Conservation (phyloP, 2,113 vertebrate genomes). For the Puntigrus tetrazona region DNA sequence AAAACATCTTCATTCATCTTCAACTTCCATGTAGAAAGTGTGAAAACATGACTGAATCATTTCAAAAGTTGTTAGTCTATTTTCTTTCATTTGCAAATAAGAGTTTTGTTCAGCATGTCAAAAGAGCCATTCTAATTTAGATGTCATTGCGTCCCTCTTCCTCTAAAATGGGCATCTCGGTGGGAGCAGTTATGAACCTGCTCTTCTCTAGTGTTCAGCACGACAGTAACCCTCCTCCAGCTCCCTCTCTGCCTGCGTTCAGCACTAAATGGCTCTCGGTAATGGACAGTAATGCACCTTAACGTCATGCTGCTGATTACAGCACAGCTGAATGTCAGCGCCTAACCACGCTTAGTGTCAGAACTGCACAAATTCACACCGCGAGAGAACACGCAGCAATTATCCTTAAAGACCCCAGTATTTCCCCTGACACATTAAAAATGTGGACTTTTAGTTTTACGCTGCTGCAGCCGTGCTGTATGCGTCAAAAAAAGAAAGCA, state of each 20-base stretch:
- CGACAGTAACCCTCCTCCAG: slow-evolving; percentile 25
- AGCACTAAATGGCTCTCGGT: slow-evolving; percentile 45
- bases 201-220: slow-evolving; percentile 27
- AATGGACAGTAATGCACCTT: slow-evolving; percentile 60
- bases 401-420: slow-evolving; percentile 46
- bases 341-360: slow-evolving; percentile 44
- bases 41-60: not conserved
- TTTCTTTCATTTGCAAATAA: not conserved
- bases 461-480: slow-evolving; percentile 23
- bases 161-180: slow-evolving; percentile 19
- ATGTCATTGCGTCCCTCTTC: slow-evolving; percentile 10
- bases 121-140: slow-evolving; percentile 11
- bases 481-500: slow-evolving; percentile 23
- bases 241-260: slow-evolving; percentile 35
- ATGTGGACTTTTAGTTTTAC: slow-evolving; percentile 47
- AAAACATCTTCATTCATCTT: not conserved
- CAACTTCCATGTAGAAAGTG: not conserved
- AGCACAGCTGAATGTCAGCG: slow-evolving; percentile 53
- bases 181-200: slow-evolving; percentile 7
- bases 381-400: slow-evolving; percentile 49
- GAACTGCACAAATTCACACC: slow-evolving; percentile 49
- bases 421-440: slow-evolving; percentile 42
- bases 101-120: not conserved
- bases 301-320: slow-evolving; percentile 57
- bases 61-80: not conserved